These are phyloP conservation scores for Champsocephalus esox DNA, from an alignment of 2,797 vertebrate species.

Conservation along the genomic window DNA sequence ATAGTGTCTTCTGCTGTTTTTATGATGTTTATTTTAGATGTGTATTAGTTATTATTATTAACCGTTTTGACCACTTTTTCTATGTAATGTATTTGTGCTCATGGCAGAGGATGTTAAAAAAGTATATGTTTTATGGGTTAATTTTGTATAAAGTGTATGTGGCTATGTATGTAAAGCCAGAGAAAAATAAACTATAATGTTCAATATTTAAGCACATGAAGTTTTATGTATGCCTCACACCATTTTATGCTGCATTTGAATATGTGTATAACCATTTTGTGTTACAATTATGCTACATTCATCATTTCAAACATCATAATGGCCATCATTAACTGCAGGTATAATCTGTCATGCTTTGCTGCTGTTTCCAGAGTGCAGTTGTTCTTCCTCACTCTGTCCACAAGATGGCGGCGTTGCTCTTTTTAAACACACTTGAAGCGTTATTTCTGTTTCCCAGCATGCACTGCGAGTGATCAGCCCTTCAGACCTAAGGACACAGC, in stretches of 20 bases:
- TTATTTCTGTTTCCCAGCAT: conserved; percentile 40
- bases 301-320: not conserved
- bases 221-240: no score
- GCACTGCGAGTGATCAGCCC: not conserved
- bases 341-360: not conserved
- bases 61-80: no score
- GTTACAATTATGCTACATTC: not conserved
- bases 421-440: fast-evolving
- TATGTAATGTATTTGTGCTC: no score
- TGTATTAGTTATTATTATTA: no score
- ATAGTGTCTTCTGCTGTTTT: no score
- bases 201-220: no score
- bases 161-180: no score
- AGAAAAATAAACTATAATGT: no score
- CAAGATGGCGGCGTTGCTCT: conserved; percentile 11
- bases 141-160: no score
- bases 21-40: no score
- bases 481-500: not conserved
- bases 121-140: no score
- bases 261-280: not conserved
- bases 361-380: not conserved
- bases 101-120: no score
- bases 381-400: not conserved
- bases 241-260: not conserved
- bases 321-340: not conserved